These are phyloP conservation scores for Clarias magur DNA, from an alignment of 2,113 vertebrate species.

Conservation along the genomic window DNA sequence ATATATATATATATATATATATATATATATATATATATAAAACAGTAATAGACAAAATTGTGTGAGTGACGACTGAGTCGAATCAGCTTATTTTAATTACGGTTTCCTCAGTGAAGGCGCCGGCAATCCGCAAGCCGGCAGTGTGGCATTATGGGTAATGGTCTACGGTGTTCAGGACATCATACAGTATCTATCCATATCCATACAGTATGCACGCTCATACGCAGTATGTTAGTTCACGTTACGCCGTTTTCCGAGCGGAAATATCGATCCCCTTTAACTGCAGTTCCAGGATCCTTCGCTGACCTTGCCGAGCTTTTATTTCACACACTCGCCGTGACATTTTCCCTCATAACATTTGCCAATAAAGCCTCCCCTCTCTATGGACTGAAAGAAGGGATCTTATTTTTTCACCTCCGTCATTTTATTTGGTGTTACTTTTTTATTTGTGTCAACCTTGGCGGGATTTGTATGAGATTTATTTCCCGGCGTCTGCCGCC, in stretches of 20 bases:
- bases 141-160: slow-evolving; percentile 43
- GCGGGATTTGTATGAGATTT: slow-evolving; percentile 45
- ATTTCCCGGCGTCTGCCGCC: slow-evolving; percentile 18
- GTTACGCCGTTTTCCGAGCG: background rate
- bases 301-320: background rate
- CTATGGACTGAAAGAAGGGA: background rate
- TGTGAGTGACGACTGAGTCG: slow-evolving; percentile 67
- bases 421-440: slow-evolving; percentile 43
- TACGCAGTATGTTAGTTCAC: too few species aligned
- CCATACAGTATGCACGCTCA: background rate
- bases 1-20: too few species aligned
- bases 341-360: slow-evolving; percentile 41
- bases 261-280: background rate
- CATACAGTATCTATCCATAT: background rate
- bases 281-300: background rate
- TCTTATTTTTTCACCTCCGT: slow-evolving; percentile 37
- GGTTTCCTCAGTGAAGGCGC: slow-evolving; percentile 64
- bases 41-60: too few species aligned
- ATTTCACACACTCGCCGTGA: slow-evolving; percentile 28
- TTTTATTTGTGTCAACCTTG: slow-evolving; percentile 51
- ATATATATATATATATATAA: too few species aligned
- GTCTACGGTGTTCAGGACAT: background rate
- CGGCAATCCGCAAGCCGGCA: slow-evolving; percentile 37
- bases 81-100: slow-evolving; percentile 69
- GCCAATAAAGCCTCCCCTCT: slow-evolving; percentile 39